These are phyloP conservation scores for Rhizoglyphus robini DNA, from an alignment of 1,140 invertebrate species.

Conservation along the genomic window DNA sequence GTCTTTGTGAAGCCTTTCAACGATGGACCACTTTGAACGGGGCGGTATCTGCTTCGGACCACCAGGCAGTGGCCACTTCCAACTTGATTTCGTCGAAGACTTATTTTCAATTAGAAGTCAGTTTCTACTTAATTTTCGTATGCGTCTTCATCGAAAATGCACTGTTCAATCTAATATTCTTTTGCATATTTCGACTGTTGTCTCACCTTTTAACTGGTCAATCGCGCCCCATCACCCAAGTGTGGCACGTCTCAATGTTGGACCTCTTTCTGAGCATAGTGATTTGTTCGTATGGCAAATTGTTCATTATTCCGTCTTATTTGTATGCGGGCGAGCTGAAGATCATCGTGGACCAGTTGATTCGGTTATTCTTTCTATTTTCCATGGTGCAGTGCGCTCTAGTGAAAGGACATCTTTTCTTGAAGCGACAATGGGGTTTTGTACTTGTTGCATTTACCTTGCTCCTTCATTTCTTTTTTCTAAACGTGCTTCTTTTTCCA, in stretches of 20 bases:
- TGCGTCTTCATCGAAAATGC: background rate
- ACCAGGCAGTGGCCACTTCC: background rate
- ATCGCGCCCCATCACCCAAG: no score
- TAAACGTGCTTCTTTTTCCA: background rate
- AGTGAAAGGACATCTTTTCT: constrained; percentile 7
- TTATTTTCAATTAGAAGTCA: constrained; percentile 20
- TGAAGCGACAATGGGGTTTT: background rate
- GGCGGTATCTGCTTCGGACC: background rate
- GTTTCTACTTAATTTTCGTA: constrained; percentile 19
- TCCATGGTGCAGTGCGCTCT: constrained; percentile 15
- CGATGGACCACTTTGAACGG: constrained; percentile 18
- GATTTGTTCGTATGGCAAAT: constrained; percentile 22
- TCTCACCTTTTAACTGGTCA: background rate
- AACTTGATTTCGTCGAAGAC: background rate
- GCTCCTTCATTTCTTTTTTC: background rate
- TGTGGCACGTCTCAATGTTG: background rate
- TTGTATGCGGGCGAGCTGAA: constrained; percentile 14
- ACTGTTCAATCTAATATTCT: constrained; percentile 16
- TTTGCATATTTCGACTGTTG: constrained; percentile 11
- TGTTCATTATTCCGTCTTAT: constrained; percentile 18
- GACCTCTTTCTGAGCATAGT: constrained; percentile 5
- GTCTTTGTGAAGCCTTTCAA: constrained; percentile 21
- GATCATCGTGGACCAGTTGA: constrained; percentile 14
- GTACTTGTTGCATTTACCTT: background rate
- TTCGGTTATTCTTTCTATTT: constrained; percentile 2